phyloP scores from a whole-genome alignment of 2,888 invertebrate genomes.

The Baccha elongata region DNA sequence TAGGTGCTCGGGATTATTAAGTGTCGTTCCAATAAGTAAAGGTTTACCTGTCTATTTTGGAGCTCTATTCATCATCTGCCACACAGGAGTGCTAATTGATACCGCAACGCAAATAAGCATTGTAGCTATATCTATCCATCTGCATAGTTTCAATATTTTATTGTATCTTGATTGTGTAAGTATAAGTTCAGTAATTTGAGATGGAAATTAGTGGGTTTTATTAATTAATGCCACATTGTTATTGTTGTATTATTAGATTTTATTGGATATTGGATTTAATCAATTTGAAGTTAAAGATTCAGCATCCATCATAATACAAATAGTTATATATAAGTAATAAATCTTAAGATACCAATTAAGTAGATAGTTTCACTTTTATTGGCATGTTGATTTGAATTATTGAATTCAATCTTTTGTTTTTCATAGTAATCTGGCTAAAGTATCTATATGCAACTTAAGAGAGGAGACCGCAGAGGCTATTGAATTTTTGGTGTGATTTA shows the following conservation, averaged over 20 bases:
- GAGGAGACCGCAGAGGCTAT: too few relatives aligned
- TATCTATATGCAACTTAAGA: too few relatives aligned
- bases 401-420: not conserved
- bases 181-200: constrained; percentile 42
- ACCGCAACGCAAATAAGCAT: constrained; percentile 42
- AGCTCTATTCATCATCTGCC: constrained; percentile 20
- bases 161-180: constrained; percentile 10
- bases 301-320: constrained; percentile 21
- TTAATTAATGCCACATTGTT: constrained; percentile 69
- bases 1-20: constrained; percentile 59
- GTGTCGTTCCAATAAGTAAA: constrained; percentile 27
- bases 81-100: constrained; percentile 70
- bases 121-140: not conserved
- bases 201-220: constrained; percentile 62
- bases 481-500: too few relatives aligned
- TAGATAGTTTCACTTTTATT: constrained; percentile 68
- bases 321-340: not conserved
- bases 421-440: too few relatives aligned
- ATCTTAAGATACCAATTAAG: constrained; percentile 47
- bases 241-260: constrained; percentile 33
- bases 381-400: constrained; percentile 16
- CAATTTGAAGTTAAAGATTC: constrained; percentile 59
- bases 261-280: constrained; percentile 58
- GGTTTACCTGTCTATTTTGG: constrained; percentile 3
- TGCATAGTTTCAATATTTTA: constrained; percentile 45